phyloP scores from a whole-genome alignment of 1,140 invertebrate genomes.

The Nasonia longicornis region DNA sequence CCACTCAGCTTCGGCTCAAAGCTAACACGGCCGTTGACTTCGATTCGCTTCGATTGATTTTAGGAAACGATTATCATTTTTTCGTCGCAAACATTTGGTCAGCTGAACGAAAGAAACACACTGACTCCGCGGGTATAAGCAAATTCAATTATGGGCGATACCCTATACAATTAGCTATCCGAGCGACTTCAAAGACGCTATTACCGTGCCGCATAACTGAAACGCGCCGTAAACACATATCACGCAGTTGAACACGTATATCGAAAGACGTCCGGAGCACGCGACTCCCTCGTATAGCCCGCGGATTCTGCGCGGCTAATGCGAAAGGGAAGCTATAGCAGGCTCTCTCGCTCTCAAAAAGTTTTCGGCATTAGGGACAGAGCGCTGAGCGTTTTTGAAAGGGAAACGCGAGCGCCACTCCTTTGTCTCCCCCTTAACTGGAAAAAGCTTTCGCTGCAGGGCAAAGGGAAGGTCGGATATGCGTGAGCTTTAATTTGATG shows the following conservation, averaged over 20 bases:
- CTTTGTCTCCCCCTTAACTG: background rate
- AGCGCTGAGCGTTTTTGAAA: conserved; percentile 2
- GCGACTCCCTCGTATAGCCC: background rate
- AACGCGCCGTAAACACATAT: background rate
- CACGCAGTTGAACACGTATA: too few relatives aligned
- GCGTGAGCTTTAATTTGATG: conserved; percentile 31
- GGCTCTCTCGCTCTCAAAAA: background rate
- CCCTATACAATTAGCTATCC: too few relatives aligned
- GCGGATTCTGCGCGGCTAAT: conserved; percentile 22
- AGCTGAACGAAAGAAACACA: too few relatives aligned
- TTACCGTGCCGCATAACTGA: background rate
- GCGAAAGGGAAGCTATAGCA: background rate
- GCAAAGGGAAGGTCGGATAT: conserved; percentile 26
- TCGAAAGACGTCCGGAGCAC: conserved; percentile 8
- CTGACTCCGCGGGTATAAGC: too few relatives aligned
- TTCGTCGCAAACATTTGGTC: too few relatives aligned
- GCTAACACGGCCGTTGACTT: too few relatives aligned
- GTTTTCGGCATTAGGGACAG: conserved; percentile 7
- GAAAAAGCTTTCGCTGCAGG: conserved; percentile 50
- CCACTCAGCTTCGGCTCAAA: too few relatives aligned
- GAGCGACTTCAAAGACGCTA: too few relatives aligned
- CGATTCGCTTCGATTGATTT: too few relatives aligned
- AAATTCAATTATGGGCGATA: too few relatives aligned
- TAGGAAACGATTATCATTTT: too few relatives aligned
- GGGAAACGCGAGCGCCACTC: conserved; percentile 2